Evolutionary conservation across 2,797 vertebrate species (phyloP).

Genomic region (Phrynocephalus guinanensis): DNA sequence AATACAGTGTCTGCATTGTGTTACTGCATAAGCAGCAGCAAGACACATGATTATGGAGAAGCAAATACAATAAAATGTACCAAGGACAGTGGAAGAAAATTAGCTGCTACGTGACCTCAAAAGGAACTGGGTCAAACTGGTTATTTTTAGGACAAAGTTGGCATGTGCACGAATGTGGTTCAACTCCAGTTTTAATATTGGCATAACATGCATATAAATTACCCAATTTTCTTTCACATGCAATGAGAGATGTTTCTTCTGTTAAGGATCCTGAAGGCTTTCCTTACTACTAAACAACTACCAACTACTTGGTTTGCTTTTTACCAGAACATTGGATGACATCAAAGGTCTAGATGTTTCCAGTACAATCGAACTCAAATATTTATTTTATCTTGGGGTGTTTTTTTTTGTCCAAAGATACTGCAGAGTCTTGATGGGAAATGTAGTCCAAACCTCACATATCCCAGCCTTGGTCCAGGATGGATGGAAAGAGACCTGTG

Average conservation of each 20-base stretch:
- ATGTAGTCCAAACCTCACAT: neutral
- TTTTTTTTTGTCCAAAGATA: no score
- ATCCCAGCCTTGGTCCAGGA: neutral
- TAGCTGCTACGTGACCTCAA: neutral
- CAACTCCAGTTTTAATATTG: neutral
- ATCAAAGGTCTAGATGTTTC: neutral
- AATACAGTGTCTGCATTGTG: conserved; percentile 38
- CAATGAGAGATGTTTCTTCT: neutral
- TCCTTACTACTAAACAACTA: neutral
- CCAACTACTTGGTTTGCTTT: neutral
- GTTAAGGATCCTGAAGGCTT: neutral
- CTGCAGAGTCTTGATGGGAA: no score
- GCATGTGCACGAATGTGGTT: neutral
- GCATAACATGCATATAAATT: neutral
- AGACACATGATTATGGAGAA: conserved; percentile 31
- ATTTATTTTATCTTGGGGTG: no score
- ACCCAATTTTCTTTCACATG: neutral
- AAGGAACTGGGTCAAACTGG: conserved; percentile 23
- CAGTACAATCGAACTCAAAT: no score
- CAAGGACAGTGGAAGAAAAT: conserved; percentile 7
- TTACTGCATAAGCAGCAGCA: conserved; percentile 2
- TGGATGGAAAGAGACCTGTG: neutral
- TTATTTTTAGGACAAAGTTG: conserved; percentile 20
- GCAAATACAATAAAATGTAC: conserved; percentile 22
- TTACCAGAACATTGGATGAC: neutral